phyloP scores from a whole-genome alignment of 2,888 invertebrate species.

The Zhengitettix transpicula region DNA sequence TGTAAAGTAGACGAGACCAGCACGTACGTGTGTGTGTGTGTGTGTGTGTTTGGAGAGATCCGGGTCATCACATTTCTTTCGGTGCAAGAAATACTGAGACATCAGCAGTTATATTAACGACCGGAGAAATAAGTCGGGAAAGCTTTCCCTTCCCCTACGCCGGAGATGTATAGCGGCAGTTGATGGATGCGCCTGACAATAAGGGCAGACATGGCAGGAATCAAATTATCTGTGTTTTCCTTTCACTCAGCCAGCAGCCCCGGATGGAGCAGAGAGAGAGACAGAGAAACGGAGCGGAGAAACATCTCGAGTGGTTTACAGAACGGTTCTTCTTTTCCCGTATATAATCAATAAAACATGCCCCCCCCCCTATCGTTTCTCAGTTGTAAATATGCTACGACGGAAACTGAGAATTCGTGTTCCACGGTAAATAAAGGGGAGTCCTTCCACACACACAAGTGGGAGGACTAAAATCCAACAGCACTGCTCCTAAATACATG shows the following conservation, averaged over 20 bases:
- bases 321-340: constrained; percentile 12
- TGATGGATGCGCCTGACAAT: constrained; percentile 4
- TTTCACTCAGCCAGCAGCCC: constrained; percentile 2
- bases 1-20: too few relatives aligned
- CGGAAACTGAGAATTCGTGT: constrained; percentile 12
- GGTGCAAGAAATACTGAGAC: too few relatives aligned
- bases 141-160: too few relatives aligned
- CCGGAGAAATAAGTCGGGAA: too few relatives aligned
- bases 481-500: too few relatives aligned
- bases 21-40: too few relatives aligned
- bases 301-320: background rate
- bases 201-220: constrained; percentile 6
- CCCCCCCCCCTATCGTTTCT: constrained; percentile 9
- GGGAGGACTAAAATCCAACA: too few relatives aligned
- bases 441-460: too few relatives aligned
- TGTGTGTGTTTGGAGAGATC: too few relatives aligned
- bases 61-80: too few relatives aligned
- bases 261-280: background rate
- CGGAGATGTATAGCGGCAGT: too few relatives aligned
- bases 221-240: constrained; percentile 14
- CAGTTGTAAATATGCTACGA: constrained; percentile 7
- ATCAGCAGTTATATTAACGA: too few relatives aligned
- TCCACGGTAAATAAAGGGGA: background rate
- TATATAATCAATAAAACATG: constrained; percentile 16
- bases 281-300: background rate